These are phyloP conservation scores for Cheilosia impressa DNA, from an alignment of 2,888 invertebrate genomes.

Conservation along the genomic window DNA sequence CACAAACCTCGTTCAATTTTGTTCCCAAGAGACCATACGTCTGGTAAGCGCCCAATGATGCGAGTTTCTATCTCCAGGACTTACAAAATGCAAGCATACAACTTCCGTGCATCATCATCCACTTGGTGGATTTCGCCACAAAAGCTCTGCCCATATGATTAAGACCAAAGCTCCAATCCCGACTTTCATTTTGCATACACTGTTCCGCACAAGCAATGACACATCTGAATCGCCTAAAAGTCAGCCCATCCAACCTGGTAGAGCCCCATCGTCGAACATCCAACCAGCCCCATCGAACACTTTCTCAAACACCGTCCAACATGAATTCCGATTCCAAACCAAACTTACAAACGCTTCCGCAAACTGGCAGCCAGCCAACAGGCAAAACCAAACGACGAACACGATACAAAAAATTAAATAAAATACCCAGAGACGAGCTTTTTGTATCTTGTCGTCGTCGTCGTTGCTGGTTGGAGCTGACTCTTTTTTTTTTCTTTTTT, in stretches of 20 bases:
- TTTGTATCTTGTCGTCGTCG: slow-evolving; percentile 65
- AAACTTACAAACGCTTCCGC: slow-evolving; percentile 71
- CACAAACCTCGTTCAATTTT: too few species aligned
- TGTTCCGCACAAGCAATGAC: slow-evolving; percentile 13
- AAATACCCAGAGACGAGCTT: slow-evolving; percentile 69
- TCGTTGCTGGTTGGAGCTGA: slow-evolving; percentile 77
- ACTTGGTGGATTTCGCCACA: not conserved
- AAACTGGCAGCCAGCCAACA: slow-evolving; percentile 57
- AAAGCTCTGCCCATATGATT: not conserved
- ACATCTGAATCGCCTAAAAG: slow-evolving; percentile 13
- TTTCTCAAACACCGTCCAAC: slow-evolving; percentile 28
- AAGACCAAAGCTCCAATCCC: slow-evolving; percentile 15
- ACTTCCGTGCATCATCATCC: too few species aligned
- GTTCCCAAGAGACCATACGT: too few species aligned
- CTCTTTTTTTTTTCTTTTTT: slow-evolving; percentile 77
- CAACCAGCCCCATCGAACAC: slow-evolving; percentile 37
- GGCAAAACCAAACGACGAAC: slow-evolving; percentile 30
- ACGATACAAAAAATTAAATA: slow-evolving; percentile 45
- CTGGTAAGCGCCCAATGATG: too few species aligned
- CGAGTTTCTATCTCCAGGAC: too few species aligned
- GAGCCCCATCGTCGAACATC: slow-evolving; percentile 32
- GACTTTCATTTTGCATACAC: slow-evolving; percentile 44
- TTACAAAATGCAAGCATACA: too few species aligned
- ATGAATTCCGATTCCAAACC: slow-evolving; percentile 44
- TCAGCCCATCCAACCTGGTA: slow-evolving; percentile 2